Conservation (phyloP, 2,797 vertebrate species). For the Fistularia commersonii region DNA sequence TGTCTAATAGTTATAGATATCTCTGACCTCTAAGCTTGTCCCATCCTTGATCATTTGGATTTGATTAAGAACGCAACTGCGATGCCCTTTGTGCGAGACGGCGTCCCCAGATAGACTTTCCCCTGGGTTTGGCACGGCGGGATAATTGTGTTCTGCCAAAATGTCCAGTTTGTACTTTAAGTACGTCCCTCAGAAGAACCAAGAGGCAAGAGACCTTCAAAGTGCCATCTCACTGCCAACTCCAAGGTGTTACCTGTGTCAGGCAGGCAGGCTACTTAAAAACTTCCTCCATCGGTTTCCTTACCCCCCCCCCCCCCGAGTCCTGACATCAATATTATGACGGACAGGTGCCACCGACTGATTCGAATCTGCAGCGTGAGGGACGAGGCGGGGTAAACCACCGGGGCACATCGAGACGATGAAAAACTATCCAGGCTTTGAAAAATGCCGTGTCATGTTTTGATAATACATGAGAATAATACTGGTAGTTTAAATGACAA, state of each 20-base stretch:
- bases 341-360: no score
- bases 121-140: slow-evolving; percentile 3
- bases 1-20: neutral
- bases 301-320: no score
- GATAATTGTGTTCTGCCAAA: slow-evolving; percentile 20
- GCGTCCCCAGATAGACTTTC: neutral
- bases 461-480: no score
- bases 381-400: no score
- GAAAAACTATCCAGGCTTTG: no score
- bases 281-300: no score
- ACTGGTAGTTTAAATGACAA: no score
- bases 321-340: no score
- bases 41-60: slow-evolving; percentile 1
- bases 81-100: no score
- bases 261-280: slow-evolving; percentile 14
- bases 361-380: no score
- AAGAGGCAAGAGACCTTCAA: slow-evolving; percentile 10
- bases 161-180: slow-evolving; percentile 23
- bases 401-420: no score
- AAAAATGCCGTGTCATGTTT: no score
- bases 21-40: neutral
- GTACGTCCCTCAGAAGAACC: slow-evolving; percentile 16
- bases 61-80: slow-evolving; percentile 7
- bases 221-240: slow-evolving; percentile 19
- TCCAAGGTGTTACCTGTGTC: slow-evolving; percentile 5